These are phyloP conservation scores for Pedetes capensis DNA, from an alignment of 2,113 vertebrate species.

Conservation along the genomic window DNA sequence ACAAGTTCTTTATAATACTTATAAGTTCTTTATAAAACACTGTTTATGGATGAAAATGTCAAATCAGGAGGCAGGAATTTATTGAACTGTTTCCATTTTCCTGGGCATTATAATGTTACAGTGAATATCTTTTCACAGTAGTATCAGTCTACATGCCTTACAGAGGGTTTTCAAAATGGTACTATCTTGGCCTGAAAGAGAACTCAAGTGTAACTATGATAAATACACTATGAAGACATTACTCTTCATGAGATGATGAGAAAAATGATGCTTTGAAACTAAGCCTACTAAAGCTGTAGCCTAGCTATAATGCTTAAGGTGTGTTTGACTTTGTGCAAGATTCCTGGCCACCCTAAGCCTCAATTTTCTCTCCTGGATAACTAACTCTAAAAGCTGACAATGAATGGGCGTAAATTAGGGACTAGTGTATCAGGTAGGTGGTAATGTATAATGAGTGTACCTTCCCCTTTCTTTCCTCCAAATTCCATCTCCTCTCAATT, in stretches of 20 bases:
- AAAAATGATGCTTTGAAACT: neutral
- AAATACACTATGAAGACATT: neutral
- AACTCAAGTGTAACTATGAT: neutral
- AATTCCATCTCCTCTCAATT: neutral
- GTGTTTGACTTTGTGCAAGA: neutral
- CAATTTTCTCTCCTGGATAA: neutral
- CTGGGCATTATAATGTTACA: neutral
- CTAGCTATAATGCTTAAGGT: too few relatives aligned
- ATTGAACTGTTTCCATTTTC: neutral
- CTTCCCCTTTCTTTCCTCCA: neutral
- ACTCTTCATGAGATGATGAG: neutral
- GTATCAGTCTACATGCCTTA: neutral
- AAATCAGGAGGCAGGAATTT: neutral
- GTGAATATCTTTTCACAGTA: neutral
- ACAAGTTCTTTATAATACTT: neutral
- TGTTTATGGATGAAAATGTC: neutral
- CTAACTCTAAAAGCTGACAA: neutral
- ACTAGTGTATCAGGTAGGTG: accelerated
- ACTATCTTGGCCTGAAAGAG: neutral
- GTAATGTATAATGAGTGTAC: neutral
- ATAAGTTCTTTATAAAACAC: neutral
- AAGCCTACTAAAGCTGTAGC: neutral
- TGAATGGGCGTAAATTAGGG: neutral
- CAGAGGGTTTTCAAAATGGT: neutral
- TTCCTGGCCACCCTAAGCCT: neutral